Evolutionary conservation across 1,140 invertebrate genomes (phyloP), one percentile per base, ranked within the genome.

Genomic region (Onthophagus taurus): DNA sequence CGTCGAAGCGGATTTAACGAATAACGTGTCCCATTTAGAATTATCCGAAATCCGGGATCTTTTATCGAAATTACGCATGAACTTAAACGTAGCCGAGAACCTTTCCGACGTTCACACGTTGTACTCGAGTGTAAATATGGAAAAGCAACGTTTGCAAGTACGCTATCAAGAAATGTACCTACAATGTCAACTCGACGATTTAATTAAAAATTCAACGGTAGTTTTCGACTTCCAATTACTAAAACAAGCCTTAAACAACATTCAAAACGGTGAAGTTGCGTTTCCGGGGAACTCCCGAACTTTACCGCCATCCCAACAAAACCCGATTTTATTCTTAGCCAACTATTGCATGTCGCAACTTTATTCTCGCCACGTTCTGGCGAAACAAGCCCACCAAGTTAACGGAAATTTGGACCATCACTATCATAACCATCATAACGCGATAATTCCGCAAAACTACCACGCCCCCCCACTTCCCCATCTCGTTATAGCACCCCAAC

Each of bases 321-420:
- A 75, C 47, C 79, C 80, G 2, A 73, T 84, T 29, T 62, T 83
- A 20, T 79, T 84, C 54, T 69, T 85, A 17, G 78, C 80, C 3
- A 83, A 83, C 51, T 82, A 81, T 50, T 84, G 77, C 58, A 80
- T 77, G 72, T 78, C 78, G 4, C 77, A 80, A 52, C 60, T 83
- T n/a, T 83, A 81, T 60, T 76, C 78, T 23, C 70, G 78, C 26
- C 78, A 82, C 51, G 68, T 80, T 2, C 51, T 78, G 2, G 70
- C 71, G 35, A 77, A 77, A 52, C 75, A 74, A 48, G 65, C 70
- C 42, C n/a, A n/a, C n/a, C n/a, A n/a, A n/a, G 67, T 74, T 45
- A 77, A 77, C 47, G 74, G 74, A 17, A 67, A 66, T 29, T 68
- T 72, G 20, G 74, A 75, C 37, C 75, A 74, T 48, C 61, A 69